Base-by-base conservation (phyloP, 92 coral and sea anemone species). In the Meandrina meandrites region DNA sequence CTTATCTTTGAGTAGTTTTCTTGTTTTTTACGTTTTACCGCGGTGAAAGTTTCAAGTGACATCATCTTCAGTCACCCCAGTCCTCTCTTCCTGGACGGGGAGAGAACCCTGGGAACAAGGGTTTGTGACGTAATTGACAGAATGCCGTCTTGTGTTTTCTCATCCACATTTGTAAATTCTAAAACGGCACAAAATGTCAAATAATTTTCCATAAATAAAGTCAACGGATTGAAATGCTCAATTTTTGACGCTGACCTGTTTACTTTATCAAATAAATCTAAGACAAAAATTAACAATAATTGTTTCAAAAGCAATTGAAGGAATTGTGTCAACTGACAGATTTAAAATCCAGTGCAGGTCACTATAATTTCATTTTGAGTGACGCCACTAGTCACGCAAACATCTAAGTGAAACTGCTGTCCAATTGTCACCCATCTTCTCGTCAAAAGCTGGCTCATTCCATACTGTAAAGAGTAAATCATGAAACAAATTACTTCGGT, bases 391-490 rank as follows among this genome's bases (percentile, higher is more conserved):
- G 79, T 51, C 48, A 66, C 69, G 27, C 78, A 47, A 12, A 10
- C 18, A 17, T 66, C 58, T 45, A 18, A 34, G 71, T n/a, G 36
- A 10, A 50, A 16, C 58, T 31, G 37, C 5, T 34, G 48, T 36
- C 78, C 51, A 73, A 8, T 34, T 73, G 45, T 53, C 75, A 67
- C 36, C 60, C 62, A 30, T 82, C 24, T 16, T 47, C 28, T 28
- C 84, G 34, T 81, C 78, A 82, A 50, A 53, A 48, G 66, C 31
- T 82, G 47, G 50, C 6, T 73, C 87, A 84, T 76, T 84, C 87
- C 79, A 75, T 42, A 54, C 87, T 84, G 79, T 35, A 57, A 75
- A 36, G 77, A 56, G 36, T 34, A 22, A 84, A n/a, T 35, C 17
- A 67, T 37, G 19, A 31, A 36, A 50, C 30, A 18, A 27, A 53